Conservation (phyloP, 30 jellyfish, hydroid and myxozoan species). For the Aurelia coerulea region DNA sequence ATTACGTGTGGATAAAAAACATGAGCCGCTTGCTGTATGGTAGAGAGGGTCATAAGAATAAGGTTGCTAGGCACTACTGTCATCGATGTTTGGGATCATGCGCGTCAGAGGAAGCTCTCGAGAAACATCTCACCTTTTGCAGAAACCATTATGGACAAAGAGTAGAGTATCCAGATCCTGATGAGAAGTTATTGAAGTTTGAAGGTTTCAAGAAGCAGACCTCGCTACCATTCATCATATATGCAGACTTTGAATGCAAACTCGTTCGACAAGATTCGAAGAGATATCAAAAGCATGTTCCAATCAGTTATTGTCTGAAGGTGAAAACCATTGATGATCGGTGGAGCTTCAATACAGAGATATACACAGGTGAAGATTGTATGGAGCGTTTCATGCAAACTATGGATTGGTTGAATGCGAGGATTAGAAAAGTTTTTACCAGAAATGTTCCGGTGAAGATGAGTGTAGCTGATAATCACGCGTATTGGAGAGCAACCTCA, state of each 20-base stretch:
- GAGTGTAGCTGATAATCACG: background rate
- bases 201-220: background rate
- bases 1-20: background rate
- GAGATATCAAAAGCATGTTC: background rate
- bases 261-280: background rate
- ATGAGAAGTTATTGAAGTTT: background rate
- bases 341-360: background rate
- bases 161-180: background rate
- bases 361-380: background rate
- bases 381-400: background rate
- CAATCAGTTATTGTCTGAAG: background rate
- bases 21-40: background rate
- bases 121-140: background rate
- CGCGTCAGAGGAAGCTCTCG: background rate
- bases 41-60: background rate
- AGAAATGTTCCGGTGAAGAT: background rate
- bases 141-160: background rate
- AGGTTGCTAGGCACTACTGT: background rate
- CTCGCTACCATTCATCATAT: background rate
- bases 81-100: background rate
- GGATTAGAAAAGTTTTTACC: background rate
- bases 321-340: background rate
- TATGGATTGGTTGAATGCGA: background rate
- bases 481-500: background rate
- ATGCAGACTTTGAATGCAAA: conserved; percentile 10